These are phyloP conservation scores for Trachymyrmex cornetzi DNA, from an alignment of 1,140 invertebrate species.

Conservation along the genomic window DNA sequence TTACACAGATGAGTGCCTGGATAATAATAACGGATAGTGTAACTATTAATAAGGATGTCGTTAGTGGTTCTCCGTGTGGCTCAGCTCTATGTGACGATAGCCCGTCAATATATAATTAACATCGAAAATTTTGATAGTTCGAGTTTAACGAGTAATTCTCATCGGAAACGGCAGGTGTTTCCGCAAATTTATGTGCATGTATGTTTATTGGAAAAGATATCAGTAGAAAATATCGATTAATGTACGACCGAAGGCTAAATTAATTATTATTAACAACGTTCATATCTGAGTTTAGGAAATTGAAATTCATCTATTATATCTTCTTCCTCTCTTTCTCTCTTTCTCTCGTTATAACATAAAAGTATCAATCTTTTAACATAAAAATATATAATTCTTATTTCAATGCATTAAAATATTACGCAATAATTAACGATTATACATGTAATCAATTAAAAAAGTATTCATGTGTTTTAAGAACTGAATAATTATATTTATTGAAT, in stretches of 20 bases:
- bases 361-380: neutral
- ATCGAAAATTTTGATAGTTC: neutral
- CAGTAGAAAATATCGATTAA: neutral
- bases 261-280: slow-evolving; percentile 4
- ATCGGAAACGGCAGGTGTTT: neutral
- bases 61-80: neutral
- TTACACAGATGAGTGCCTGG: slow-evolving; percentile 13
- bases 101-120: slow-evolving; percentile 9
- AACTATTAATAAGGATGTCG: slow-evolving; percentile 48
- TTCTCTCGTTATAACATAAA: neutral
- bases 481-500: neutral
- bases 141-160: neutral
- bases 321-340: neutral
- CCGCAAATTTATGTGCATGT: neutral
- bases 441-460: neutral
- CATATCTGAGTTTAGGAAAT: neutral
- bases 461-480: neutral
- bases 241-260: neutral
- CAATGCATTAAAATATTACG: neutral
- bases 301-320: neutral
- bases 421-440: neutral
- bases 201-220: neutral
- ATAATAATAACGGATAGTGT: slow-evolving; percentile 36
- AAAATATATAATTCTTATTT: neutral
- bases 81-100: neutral